These are phyloP conservation scores for Chunga burmeisteri DNA, from an alignment of 2,113 vertebrate genomes.

Conservation along the genomic window DNA sequence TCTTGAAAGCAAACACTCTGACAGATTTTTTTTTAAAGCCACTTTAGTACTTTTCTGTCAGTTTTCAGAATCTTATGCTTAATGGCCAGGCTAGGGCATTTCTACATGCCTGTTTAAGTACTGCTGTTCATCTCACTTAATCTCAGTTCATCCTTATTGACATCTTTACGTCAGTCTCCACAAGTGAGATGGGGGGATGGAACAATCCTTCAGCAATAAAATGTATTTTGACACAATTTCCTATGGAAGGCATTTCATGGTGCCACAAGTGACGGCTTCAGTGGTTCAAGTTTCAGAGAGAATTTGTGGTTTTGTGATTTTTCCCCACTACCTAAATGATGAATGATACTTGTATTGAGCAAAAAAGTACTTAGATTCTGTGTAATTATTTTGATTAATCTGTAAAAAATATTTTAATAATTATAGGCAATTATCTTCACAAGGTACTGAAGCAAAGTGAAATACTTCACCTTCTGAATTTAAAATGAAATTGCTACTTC, in stretches of 20 bases:
- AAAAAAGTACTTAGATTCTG: not conserved
- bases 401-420: not conserved
- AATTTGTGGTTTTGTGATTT: not conserved
- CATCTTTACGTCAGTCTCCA: not conserved
- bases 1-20: not conserved
- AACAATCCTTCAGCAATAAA: not conserved
- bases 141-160: not conserved
- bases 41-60: not conserved
- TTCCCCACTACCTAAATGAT: not conserved
- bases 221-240: not conserved
- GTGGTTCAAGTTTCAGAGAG: not conserved
- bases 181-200: fast-evolving
- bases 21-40: not conserved
- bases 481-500: not conserved
- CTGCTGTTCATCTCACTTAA: not conserved
- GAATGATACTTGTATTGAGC: not conserved
- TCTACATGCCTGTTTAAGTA: not conserved
- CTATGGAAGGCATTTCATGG: not conserved
- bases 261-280: not conserved
- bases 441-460: not conserved
- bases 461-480: not conserved
- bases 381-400: not conserved
- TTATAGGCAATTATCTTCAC: not conserved
- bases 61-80: not conserved
- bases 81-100: not conserved